Conservation (phyloP, 2,113 vertebrate genomes). For the Bos javanicus region DNA sequence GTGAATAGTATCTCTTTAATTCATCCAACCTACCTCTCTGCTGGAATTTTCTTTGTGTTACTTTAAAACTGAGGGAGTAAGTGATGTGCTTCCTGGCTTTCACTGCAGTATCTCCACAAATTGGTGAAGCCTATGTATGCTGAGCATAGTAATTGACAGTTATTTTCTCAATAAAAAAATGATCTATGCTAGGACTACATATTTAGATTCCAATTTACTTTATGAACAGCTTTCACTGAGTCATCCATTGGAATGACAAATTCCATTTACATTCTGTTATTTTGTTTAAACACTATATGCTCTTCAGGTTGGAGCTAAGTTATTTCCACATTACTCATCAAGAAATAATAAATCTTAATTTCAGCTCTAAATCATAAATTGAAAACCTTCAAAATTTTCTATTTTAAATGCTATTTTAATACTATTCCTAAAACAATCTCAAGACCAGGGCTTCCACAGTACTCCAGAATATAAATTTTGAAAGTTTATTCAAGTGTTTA, state of each 20-base stretch:
- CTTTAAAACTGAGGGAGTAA: not conserved
- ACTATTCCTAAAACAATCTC: not conserved
- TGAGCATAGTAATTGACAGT: not conserved
- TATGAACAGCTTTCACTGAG: not conserved
- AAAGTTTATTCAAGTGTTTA: not conserved
- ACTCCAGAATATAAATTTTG: not conserved
- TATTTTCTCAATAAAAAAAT: not conserved
- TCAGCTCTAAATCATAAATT: not conserved
- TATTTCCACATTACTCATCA: not conserved
- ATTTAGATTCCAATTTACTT: not conserved
- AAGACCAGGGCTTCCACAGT: not conserved
- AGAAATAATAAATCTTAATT: constrained; percentile 21
- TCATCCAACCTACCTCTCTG: not conserved
- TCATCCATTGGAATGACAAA: not conserved
- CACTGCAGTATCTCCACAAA: not conserved
- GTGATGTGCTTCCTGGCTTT: not conserved
- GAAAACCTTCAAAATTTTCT: not conserved
- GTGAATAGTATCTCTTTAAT: not conserved
- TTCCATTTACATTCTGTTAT: not conserved
- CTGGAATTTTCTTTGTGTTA: not conserved
- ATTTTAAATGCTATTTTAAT: not conserved
- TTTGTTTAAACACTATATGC: not conserved
- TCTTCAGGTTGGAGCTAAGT: not conserved
- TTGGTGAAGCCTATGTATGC: not conserved
- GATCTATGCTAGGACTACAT: not conserved